phyloP scores from a whole-genome alignment of 1,140 invertebrate species.

The Drosophila micromelanica region DNA sequence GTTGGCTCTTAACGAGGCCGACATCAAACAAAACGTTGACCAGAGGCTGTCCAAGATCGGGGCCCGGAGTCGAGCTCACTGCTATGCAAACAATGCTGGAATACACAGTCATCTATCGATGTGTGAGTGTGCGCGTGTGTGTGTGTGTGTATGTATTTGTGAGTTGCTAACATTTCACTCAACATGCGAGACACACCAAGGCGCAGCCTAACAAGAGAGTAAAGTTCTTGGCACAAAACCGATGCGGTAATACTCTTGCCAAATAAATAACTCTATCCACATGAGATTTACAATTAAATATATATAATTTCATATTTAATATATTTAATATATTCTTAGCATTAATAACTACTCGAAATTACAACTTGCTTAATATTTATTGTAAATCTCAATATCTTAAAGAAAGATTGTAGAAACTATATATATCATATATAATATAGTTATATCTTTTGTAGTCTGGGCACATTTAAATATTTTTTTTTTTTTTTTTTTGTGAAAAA shows the following conservation, averaged over 20 bases:
- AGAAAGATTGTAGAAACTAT: no score
- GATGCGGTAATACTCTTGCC: constrained; percentile 35
- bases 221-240: not conserved
- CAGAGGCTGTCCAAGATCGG: constrained; percentile 55
- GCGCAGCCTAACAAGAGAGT: constrained; percentile 29
- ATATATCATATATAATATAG: no score
- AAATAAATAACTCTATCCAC: no score
- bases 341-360: not conserved
- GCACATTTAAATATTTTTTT: no score
- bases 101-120: constrained; percentile 33
- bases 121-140: constrained; percentile 11
- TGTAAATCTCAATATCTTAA: no score
- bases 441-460: no score
- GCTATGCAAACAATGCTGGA: constrained; percentile 80
- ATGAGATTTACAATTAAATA: no score
- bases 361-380: no score
- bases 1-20: constrained; percentile 82
- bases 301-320: no score
- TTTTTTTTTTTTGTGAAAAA: no score
- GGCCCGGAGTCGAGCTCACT: constrained; percentile 45
- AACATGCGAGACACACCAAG: constrained; percentile 56
- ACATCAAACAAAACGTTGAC: constrained; percentile 80
- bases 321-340: not conserved
- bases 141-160: constrained; percentile 37
- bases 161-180: constrained; percentile 78